Evolutionary conservation across 2,797 vertebrate species (phyloP).

Genomic region (Sciurus vulgaris): DNA sequence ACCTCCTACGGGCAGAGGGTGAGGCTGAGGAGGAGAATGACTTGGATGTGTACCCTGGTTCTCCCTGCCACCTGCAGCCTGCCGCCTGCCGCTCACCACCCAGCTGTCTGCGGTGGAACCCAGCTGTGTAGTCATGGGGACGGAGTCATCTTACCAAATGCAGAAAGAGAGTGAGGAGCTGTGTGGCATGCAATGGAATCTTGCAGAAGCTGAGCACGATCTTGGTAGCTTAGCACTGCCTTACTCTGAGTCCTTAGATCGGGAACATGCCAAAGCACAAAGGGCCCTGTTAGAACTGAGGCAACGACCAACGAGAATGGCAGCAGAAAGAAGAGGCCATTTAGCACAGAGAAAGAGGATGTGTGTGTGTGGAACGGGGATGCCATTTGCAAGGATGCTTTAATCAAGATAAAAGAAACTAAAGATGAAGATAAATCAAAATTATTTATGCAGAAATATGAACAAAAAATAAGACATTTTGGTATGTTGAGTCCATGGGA

Average conservation of each 20-base stretch:
- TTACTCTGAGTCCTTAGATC: constrained; percentile 95
- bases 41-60: constrained; percentile 68
- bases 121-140: constrained; percentile 87
- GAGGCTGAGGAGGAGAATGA: constrained; percentile 77
- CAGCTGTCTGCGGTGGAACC: constrained; percentile 68
- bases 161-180: constrained; percentile 94
- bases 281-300: constrained; percentile 92
- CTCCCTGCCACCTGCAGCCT: constrained; percentile 39
- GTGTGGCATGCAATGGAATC: constrained; percentile 95
- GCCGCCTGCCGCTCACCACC: background rate
- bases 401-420: constrained; percentile 92
- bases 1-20: constrained; percentile 51
- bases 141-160: constrained; percentile 93
- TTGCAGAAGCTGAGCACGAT: constrained; percentile 97
- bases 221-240: constrained; percentile 95
- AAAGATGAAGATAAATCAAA: constrained; percentile 92
- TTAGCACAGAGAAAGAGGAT: constrained; percentile 90
- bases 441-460: constrained; percentile 94
- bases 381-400: constrained; percentile 93
- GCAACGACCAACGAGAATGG: constrained; percentile 85
- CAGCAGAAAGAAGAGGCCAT: constrained; percentile 94
- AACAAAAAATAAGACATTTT: constrained; percentile 95
- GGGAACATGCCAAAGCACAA: constrained; percentile 93
- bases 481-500: constrained; percentile 98
- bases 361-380: constrained; percentile 91